Conservation (phyloP, 1,140 invertebrate species). For the Hestina assimilis region DNA sequence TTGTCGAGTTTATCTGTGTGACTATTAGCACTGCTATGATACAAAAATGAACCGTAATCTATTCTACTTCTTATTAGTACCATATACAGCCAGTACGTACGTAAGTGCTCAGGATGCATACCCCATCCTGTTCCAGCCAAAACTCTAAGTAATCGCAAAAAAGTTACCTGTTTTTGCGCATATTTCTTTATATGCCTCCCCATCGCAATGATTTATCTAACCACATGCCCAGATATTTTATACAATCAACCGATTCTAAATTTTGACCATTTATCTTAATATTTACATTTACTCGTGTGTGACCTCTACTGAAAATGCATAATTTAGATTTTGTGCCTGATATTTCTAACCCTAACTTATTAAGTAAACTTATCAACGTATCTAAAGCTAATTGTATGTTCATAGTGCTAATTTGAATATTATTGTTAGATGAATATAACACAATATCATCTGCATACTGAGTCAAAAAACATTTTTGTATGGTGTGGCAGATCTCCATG, state of each 20-base stretch:
- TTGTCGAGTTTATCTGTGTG: too few species aligned
- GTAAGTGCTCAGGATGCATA: slow-evolving; percentile 5
- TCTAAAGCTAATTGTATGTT: slow-evolving; percentile 24
- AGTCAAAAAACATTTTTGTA: slow-evolving; percentile 13
- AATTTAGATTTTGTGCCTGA: slow-evolving; percentile 27
- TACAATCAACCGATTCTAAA: background rate
- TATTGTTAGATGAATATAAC: slow-evolving; percentile 15
- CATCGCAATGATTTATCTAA: slow-evolving; percentile 12
- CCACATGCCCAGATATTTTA: slow-evolving; percentile 10
- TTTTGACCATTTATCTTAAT: background rate
- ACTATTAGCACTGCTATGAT: too few species aligned
- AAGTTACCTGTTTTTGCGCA: slow-evolving; percentile 5
- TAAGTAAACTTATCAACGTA: slow-evolving; percentile 5
- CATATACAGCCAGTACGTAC: slow-evolving; percentile 5
- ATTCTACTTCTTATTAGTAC: too few species aligned
- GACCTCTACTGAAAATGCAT: slow-evolving; percentile 30
- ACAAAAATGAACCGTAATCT: too few species aligned
- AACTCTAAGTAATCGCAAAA: slow-evolving; percentile 8
- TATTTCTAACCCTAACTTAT: slow-evolving; percentile 23
- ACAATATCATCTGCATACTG: slow-evolving; percentile 38
- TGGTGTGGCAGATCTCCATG: slow-evolving; percentile 12
- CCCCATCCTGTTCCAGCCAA: slow-evolving; percentile 13
- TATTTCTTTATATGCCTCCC: slow-evolving; percentile 11
- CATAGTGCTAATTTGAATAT: slow-evolving; percentile 5
- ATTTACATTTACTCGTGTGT: background rate